A percentile compares a stretch with the other conserved stretches of the same genome.
These are phyloP conservation scores for Chaetodon auriga DNA, from an alignment of 2,113 vertebrate genomes.

Conservation along the genomic window DNA sequence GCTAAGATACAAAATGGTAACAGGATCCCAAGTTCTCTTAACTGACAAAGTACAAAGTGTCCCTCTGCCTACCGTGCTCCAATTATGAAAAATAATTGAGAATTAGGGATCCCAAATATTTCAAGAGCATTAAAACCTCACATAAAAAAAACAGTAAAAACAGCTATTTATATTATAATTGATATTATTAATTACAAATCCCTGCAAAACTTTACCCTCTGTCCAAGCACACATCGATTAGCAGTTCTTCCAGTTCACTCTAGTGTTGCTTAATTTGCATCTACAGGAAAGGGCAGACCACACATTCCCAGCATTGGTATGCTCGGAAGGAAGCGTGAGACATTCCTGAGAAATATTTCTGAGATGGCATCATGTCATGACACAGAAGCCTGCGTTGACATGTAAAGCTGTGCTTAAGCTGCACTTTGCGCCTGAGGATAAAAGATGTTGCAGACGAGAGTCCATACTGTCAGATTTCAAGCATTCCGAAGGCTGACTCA, in stretches of 20 bases:
- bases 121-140: too few relatives aligned
- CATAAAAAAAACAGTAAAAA: too few relatives aligned
- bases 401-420: constrained; percentile 43
- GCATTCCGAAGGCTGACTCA: constrained; percentile 54
- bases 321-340: constrained; percentile 38
- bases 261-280: constrained; percentile 31
- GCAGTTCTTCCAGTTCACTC: constrained; percentile 18
- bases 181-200: too few relatives aligned
- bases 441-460: constrained; percentile 23
- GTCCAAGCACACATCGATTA: background rate
- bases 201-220: background rate
- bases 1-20: too few relatives aligned
- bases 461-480: constrained; percentile 18
- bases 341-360: constrained; percentile 64
- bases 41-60: too few relatives aligned
- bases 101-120: too few relatives aligned
- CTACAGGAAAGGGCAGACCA: constrained; percentile 5
- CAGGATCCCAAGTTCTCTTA: too few relatives aligned
- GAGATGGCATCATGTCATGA: constrained; percentile 62
- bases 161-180: too few relatives aligned
- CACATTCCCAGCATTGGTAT: constrained; percentile 43
- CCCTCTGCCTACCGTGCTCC: too few relatives aligned
- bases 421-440: constrained; percentile 11
- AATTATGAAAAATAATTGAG: too few relatives aligned
- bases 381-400: constrained; percentile 58